A percentile compares a stretch with the other conserved stretches of the same genome.
phyloP scores from a whole-genome alignment of 2,113 vertebrate species.

The Hydrolagus affinis region DNA sequence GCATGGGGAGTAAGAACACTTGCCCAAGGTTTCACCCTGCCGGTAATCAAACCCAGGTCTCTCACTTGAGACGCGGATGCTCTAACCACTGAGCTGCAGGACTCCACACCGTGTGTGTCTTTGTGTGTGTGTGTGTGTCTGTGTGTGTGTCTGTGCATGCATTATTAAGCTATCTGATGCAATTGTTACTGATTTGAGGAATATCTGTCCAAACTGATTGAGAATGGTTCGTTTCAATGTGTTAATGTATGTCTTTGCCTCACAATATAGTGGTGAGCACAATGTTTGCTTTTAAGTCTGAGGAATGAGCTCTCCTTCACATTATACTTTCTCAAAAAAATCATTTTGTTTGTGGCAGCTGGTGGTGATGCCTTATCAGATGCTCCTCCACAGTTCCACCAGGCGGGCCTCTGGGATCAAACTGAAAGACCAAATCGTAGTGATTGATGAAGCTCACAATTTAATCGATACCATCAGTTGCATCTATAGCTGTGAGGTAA shows the following conservation, averaged over 20 bases:
- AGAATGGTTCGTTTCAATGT: not conserved
- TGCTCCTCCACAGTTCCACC: conserved; percentile 78
- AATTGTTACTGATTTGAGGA: too few species aligned
- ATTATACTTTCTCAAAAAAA: not conserved
- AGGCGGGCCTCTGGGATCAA: conserved; percentile 75
- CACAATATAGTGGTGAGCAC: not conserved
- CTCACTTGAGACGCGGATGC: too few species aligned
- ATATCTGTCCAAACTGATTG: too few species aligned
- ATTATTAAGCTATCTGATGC: too few species aligned
- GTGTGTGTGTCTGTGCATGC: too few species aligned
- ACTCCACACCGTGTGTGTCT: not conserved
- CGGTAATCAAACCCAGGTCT: too few species aligned
- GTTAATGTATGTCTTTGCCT: not conserved
- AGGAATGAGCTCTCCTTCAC: not conserved
- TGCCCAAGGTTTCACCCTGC: too few species aligned
- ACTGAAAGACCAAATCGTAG: conserved; percentile 81
- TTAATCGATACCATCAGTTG: conserved; percentile 82
- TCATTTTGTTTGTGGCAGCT: conserved; percentile 52
- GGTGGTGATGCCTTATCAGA: conserved; percentile 94
- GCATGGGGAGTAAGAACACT: too few species aligned
- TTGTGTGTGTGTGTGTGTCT: too few species aligned
- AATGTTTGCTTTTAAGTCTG: not conserved
- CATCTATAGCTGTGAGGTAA: conserved; percentile 77
- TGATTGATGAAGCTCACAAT: conserved; percentile 95
- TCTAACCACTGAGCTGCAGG: too few species aligned